Evolutionary conservation across 2,797 vertebrate species (phyloP).

Genomic region (Manis crassicaudata): DNA sequence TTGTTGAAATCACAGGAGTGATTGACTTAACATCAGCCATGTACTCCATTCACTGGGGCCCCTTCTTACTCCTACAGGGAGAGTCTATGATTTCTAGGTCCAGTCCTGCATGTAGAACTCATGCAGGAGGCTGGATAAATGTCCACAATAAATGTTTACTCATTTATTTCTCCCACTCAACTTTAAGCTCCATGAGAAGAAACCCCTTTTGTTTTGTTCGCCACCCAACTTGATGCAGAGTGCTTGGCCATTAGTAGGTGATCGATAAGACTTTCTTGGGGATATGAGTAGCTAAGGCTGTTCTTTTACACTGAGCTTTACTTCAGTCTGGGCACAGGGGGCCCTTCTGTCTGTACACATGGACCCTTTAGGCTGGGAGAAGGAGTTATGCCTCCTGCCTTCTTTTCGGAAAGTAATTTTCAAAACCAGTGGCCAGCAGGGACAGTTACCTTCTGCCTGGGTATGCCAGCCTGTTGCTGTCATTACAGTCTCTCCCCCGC

Average conservation of each 20-base stretch:
- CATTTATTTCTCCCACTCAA: neutral
- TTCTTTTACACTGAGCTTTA: neutral
- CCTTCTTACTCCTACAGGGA: neutral
- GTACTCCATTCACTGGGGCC: fast-evolving
- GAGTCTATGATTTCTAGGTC: neutral
- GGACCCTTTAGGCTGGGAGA: neutral
- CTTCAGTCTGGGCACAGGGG: fast-evolving
- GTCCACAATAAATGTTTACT: no score
- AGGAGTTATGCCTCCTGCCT: neutral
- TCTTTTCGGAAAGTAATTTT: neutral
- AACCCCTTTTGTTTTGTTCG: neutral
- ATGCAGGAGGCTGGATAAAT: neutral
- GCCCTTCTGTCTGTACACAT: neutral
- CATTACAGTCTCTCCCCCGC: slow-evolving; percentile 87
- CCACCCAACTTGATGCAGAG: neutral
- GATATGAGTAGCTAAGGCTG: neutral
- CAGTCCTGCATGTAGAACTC: neutral
- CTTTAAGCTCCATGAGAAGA: neutral
- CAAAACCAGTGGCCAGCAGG: neutral
- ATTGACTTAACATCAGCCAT: neutral
- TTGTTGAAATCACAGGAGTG: neutral
- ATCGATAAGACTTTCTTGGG: neutral
- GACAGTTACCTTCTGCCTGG: slow-evolving; percentile 86
- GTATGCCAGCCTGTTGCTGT: slow-evolving; percentile 76
- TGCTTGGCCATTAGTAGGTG: neutral